A percentile compares a stretch with the other conserved stretches of the same genome.
Evolutionary conservation across 2,888 invertebrate species (phyloP).

Genomic region (Harmothoe impar): DNA sequence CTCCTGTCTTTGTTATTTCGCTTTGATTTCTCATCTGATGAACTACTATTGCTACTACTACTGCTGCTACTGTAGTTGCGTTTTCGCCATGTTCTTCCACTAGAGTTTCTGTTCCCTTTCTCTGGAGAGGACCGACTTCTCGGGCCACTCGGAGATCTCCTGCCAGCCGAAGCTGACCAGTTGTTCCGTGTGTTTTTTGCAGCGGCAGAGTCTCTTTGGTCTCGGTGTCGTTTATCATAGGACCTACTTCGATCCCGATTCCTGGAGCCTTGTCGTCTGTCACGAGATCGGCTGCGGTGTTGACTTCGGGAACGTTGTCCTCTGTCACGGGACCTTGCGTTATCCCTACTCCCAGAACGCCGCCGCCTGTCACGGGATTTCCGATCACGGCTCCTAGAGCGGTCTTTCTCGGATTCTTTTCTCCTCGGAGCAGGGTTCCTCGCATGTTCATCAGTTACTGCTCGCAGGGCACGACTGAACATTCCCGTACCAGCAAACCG

Average conservation of each 20-base stretch:
- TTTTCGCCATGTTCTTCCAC: background rate
- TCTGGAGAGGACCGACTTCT: background rate
- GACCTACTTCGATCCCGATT: background rate
- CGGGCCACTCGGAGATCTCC: background rate
- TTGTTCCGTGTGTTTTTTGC: too few species aligned
- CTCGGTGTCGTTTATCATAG: background rate
- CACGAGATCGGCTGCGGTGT: background rate
- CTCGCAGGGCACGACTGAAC: slow-evolving; percentile 6
- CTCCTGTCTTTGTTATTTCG: background rate
- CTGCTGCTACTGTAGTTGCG: slow-evolving; percentile 4
- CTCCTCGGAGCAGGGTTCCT: background rate
- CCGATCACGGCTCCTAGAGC: background rate
- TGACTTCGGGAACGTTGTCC: background rate
- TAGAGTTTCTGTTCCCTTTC: background rate
- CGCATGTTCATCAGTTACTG: slow-evolving; percentile 22
- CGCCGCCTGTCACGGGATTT: background rate
- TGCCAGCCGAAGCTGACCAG: too few species aligned
- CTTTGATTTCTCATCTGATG: background rate
- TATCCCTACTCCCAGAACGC: background rate
- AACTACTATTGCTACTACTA: background rate
- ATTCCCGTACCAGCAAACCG: background rate
- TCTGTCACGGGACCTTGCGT: background rate
- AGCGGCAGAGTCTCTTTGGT: background rate
- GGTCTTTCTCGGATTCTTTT: background rate
- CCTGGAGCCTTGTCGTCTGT: background rate